Percentiles rank a stretch among this genome's conserved stretches.
These are phyloP conservation scores for Siniperca undulata DNA, from an alignment of 2,797 vertebrate genomes.

Conservation along the genomic window DNA sequence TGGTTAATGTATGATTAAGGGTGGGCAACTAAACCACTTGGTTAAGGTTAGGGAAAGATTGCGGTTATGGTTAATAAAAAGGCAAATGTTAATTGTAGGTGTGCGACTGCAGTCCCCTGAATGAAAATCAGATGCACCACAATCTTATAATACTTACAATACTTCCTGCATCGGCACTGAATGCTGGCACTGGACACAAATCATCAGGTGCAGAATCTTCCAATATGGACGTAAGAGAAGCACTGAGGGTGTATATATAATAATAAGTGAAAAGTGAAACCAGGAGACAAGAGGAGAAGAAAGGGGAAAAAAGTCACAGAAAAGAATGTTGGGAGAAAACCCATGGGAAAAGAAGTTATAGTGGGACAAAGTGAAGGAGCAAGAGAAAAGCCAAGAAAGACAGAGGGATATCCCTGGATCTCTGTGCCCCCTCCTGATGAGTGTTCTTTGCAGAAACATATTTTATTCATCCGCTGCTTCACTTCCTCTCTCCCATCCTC, in stretches of 20 bases:
- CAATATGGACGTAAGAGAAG: not conserved
- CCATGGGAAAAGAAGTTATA: not conserved
- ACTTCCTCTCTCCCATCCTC: constrained; percentile 23
- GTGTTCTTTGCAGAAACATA: constrained; percentile 42
- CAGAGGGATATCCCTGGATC: constrained; percentile 40
- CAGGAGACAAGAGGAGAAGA: not conserved
- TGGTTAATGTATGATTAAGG: not conserved
- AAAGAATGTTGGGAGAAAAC: not conserved
- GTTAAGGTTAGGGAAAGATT: not conserved
- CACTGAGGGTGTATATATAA: not conserved
- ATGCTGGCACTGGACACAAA: not conserved
- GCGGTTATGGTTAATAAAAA: not conserved
- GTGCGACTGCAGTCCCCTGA: not conserved
- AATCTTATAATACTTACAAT: not conserved
- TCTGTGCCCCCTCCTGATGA: constrained; percentile 36
- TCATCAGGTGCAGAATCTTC: not conserved
- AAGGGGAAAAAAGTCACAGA: not conserved
- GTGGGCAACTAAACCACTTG: not conserved
- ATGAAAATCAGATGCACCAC: not conserved
- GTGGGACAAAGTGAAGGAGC: constrained; percentile 1
- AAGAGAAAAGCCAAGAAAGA: constrained; percentile 15
- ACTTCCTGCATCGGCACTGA: not conserved
- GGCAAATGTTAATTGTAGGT: not conserved
- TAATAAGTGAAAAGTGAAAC: not conserved
- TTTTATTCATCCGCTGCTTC: constrained; percentile 56